Evolutionary conservation across 1,140 invertebrate species (phyloP).

Genomic region (Amphibalanus amphitrite): DNA sequence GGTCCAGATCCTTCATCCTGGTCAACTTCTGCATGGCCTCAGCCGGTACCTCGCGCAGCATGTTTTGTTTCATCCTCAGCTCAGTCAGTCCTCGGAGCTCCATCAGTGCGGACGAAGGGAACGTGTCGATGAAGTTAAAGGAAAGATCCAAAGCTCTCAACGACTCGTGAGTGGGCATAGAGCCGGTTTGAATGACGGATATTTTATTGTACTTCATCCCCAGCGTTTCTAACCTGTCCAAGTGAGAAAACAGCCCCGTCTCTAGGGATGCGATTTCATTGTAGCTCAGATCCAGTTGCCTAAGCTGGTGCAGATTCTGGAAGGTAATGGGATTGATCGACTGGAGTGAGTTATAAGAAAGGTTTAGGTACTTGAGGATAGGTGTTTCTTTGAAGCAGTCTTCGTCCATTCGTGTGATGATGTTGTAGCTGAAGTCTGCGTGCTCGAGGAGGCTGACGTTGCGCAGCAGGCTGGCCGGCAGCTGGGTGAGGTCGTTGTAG

Average conservation of each 20-base stretch:
- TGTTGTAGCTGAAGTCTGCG: constrained; percentile 2
- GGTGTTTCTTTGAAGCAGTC: neutral
- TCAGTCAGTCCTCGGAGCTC: neutral
- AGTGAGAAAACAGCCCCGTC: neutral
- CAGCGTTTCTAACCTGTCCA: neutral
- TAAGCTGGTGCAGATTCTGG: neutral
- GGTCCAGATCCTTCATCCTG: neutral
- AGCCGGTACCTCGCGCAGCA: neutral
- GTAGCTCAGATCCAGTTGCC: neutral
- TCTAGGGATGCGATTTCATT: neutral
- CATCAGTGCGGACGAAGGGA: neutral
- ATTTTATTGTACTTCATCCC: neutral
- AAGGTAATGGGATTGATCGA: neutral
- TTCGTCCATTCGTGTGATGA: neutral
- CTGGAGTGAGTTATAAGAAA: neutral
- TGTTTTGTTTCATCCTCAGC: neutral
- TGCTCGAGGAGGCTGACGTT: neutral
- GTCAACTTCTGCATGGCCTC: neutral
- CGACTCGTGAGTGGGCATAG: neutral
- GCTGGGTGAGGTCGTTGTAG: neutral
- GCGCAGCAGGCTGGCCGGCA: neutral
- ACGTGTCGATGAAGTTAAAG: neutral
- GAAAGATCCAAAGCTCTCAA: neutral
- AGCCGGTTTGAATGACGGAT: neutral
- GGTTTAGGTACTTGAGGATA: neutral